A percentile compares a stretch with the other conserved stretches of the same genome.
These are phyloP conservation scores for Nixonia krombeini DNA, from an alignment of 1,140 invertebrate species.

Conservation along the genomic window DNA sequence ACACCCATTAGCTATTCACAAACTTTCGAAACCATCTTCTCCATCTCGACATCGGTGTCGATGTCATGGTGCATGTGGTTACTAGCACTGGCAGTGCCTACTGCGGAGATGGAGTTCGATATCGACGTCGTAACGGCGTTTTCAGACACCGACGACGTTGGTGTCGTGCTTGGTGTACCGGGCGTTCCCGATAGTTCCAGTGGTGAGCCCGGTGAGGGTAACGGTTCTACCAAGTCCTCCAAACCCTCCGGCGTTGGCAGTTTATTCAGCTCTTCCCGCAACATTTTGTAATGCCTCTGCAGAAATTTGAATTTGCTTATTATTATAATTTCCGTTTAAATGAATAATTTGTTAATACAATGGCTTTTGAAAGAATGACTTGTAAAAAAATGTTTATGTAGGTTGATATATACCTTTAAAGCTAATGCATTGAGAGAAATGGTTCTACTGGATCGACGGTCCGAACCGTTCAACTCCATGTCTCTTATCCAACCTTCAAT, in stretches of 20 bases:
- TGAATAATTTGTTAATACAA: no score
- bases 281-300: conserved; percentile 83
- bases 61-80: conserved; percentile 70
- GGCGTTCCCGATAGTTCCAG: conserved; percentile 58
- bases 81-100: conserved; percentile 53
- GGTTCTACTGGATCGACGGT: conserved; percentile 81
- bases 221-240: conserved; percentile 78
- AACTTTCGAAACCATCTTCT: conserved; percentile 82
- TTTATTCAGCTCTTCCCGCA: conserved; percentile 85
- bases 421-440: conserved; percentile 84
- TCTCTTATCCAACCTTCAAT: conserved; percentile 92
- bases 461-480: conserved; percentile 81
- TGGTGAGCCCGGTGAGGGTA: conserved; percentile 68
- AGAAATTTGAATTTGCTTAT: no score
- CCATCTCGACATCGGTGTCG: conserved; percentile 80
- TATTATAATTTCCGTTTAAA: no score
- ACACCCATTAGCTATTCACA: conserved; percentile 73
- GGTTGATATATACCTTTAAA: conserved; percentile 76
- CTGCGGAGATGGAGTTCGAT: conserved; percentile 36
- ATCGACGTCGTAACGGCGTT: conserved; percentile 24
- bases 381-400: no score
- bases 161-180: conserved; percentile 59
- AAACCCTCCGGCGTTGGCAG: conserved; percentile 81
- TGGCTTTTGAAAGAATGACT: no score
- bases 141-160: conserved; percentile 44